A percentile compares a stretch with the other conserved stretches of the same genome.
These are phyloP conservation scores for Gambusia yucatana DNA, from an alignment of 2,797 vertebrate species.

Conservation along the genomic window DNA sequence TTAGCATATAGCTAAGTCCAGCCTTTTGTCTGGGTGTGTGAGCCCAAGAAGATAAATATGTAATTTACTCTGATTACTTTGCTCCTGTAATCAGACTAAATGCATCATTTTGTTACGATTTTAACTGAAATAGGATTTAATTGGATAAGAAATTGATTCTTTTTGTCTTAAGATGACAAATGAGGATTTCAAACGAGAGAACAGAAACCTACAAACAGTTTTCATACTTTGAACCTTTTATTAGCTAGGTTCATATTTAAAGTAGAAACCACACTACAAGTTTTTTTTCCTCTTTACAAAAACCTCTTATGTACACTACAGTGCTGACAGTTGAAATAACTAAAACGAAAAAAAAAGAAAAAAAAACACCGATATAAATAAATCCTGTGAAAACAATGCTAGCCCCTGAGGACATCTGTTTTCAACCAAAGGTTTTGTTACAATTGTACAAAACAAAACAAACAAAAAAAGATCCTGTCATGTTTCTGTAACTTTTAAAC, in stretches of 20 bases:
- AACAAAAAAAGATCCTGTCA: constrained; percentile 90
- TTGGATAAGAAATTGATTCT: not conserved
- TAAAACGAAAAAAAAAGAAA: constrained; percentile 63
- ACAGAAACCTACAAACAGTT: not conserved
- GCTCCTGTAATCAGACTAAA: not conserved
- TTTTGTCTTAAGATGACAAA: not conserved
- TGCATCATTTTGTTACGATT: not conserved
- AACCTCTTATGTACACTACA: constrained; percentile 97
- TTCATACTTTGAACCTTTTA: constrained; percentile 90
- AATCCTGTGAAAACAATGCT: constrained; percentile 87
- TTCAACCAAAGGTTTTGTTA: constrained; percentile 87
- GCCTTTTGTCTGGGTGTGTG: no score
- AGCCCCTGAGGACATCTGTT: constrained; percentile 82
- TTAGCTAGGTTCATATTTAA: constrained; percentile 94
- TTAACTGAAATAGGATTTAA: not conserved
- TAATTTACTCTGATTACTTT: no score
- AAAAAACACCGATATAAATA: constrained; percentile 89
- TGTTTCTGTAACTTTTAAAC: constrained; percentile 72
- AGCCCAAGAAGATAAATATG: no score
- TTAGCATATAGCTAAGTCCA: no score
- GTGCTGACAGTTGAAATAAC: constrained; percentile 92
- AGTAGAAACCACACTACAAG: constrained; percentile 99
- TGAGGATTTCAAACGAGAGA: not conserved
- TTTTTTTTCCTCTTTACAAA: constrained; percentile 80
- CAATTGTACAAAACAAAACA: constrained; percentile 94